phyloP scores from a whole-genome alignment of 2,888 invertebrate species.

The Rosalia funebris region DNA sequence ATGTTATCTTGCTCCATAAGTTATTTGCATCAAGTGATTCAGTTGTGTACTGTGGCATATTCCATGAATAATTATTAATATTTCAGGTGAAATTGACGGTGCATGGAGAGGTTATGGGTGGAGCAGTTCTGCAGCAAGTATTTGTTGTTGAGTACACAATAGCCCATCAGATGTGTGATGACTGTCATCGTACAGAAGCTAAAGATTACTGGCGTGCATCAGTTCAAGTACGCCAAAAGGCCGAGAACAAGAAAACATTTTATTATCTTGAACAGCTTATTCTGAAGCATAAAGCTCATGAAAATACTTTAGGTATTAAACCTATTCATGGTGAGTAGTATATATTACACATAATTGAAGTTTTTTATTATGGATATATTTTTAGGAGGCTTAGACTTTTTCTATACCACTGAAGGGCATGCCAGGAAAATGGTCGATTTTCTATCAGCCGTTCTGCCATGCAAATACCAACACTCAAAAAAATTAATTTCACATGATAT shows the following conservation, averaged over 20 bases:
- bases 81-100: slow-evolving; percentile 86
- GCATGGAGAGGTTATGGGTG: slow-evolving; percentile 93
- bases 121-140: slow-evolving; percentile 91
- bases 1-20: too few species aligned
- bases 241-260: slow-evolving; percentile 96
- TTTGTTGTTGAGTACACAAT: slow-evolving; percentile 94
- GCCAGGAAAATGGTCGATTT: slow-evolving; percentile 97
- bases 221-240: slow-evolving; percentile 87
- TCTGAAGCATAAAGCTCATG: slow-evolving; percentile 93
- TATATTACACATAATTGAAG: slow-evolving; percentile 2
- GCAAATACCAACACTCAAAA: slow-evolving; percentile 89
- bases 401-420: slow-evolving; percentile 86
- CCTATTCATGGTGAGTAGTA: slow-evolving; percentile 49
- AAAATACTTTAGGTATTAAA: slow-evolving; percentile 86
- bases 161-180: slow-evolving; percentile 95
- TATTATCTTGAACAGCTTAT: slow-evolving; percentile 97
- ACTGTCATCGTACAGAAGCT: slow-evolving; percentile 96
- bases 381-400: slow-evolving; percentile 89
- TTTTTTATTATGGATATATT: slow-evolving; percentile 28
- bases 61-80: too few species aligned
- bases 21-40: too few species aligned
- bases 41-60: too few species aligned
- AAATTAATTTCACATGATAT: slow-evolving; percentile 97
- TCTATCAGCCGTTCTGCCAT: slow-evolving; percentile 85
- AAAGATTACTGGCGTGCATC: slow-evolving; percentile 97